phyloP scores from a whole-genome alignment of 1,140 invertebrate species.

The Formica exsecta region DNA sequence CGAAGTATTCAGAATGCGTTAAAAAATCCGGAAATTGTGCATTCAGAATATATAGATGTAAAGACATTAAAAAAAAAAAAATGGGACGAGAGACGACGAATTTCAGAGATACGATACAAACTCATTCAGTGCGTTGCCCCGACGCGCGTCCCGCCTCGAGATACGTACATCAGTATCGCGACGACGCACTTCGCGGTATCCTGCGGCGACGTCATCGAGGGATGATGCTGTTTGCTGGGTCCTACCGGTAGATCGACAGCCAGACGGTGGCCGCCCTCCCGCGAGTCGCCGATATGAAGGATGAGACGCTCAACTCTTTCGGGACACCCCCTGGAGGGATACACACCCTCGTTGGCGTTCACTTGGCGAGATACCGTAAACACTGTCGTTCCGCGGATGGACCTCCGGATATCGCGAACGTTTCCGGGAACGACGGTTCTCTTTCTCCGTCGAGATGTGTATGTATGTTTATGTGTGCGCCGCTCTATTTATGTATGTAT shows the following conservation, averaged over 20 bases:
- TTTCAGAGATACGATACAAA: no score
- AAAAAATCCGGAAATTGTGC: background rate
- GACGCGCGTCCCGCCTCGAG: background rate
- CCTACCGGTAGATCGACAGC: constrained; percentile 8
- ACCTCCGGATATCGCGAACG: constrained; percentile 20
- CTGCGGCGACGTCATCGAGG: constrained; percentile 63
- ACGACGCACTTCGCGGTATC: constrained; percentile 63
- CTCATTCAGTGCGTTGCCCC: background rate
- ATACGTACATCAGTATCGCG: constrained; percentile 74
- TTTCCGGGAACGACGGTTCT: constrained; percentile 14
- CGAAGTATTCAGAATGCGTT: background rate
- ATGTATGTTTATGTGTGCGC: background rate
- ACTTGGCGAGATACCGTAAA: constrained; percentile 9
- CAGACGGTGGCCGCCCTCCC: no score
- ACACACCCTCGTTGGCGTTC: background rate
- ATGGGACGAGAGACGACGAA: no score
- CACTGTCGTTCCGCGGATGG: background rate
- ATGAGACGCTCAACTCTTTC: background rate
- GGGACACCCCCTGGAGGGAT: background rate
- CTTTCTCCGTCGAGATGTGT: background rate
- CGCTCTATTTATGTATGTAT: constrained; percentile 50
- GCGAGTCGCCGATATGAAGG: background rate
- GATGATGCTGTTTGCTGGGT: background rate
- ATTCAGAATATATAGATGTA: background rate
- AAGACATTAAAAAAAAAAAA: no score